Percentiles rank a stretch among this genome's conserved stretches.
These are phyloP conservation scores for Ochotona curzoniae DNA, from an alignment of 2,113 vertebrate species.

Conservation along the genomic window DNA sequence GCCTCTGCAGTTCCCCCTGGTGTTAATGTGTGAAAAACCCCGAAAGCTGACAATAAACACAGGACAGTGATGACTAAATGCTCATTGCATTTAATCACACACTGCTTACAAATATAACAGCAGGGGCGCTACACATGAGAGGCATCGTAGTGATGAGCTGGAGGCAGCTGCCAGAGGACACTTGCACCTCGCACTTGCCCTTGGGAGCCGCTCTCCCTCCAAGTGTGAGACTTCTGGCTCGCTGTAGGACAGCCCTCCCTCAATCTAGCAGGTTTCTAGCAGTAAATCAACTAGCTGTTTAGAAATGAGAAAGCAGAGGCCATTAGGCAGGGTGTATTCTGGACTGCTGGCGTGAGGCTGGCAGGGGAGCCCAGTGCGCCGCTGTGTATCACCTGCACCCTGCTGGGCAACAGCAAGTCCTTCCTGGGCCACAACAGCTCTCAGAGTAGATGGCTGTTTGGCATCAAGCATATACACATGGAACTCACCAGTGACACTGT, in stretches of 20 bases:
- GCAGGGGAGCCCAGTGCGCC: fast-evolving
- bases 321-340: neutral
- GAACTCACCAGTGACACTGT: neutral
- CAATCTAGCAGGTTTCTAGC: neutral
- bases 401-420: neutral
- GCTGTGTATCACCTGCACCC: fast-evolving
- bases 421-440: neutral
- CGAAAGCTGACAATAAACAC: neutral
- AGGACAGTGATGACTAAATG: constrained; percentile 53
- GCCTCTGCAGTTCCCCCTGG: neutral
- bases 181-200: neutral
- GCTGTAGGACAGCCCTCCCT: neutral
- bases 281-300: neutral
- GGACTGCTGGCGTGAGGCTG: neutral
- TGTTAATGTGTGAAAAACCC: neutral
- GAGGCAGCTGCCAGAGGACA: neutral
- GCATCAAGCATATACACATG: neutral
- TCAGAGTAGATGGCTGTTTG: neutral
- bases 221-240: neutral
- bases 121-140: constrained; percentile 20
- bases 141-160: no score
- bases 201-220: neutral
- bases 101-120: constrained; percentile 33
- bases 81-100: constrained; percentile 56
- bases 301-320: neutral